Evolutionary conservation across 2,888 invertebrate genomes (phyloP).

Genomic region (Microctonus aethiopoides): DNA sequence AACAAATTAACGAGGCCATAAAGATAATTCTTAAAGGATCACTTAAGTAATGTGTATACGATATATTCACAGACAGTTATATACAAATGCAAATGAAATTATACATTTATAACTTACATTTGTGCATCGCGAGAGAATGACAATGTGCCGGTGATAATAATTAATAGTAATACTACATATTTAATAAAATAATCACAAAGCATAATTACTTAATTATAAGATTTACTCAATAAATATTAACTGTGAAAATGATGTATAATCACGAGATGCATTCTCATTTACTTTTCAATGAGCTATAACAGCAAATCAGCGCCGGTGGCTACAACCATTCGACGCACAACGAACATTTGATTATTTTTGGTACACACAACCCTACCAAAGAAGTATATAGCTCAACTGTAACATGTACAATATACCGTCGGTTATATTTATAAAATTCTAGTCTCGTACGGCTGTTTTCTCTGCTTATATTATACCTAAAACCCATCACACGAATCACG

Average conservation of each 20-base stretch:
- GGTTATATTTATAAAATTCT: slow-evolving; percentile 58
- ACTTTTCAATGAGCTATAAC: slow-evolving; percentile 31
- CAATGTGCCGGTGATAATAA: slow-evolving; percentile 42
- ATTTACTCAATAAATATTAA: not conserved
- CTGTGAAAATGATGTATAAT: not conserved
- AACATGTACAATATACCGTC: slow-evolving; percentile 33
- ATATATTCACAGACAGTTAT: not conserved
- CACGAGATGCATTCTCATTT: slow-evolving; percentile 23
- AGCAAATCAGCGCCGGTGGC: not conserved
- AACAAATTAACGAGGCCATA: slow-evolving; percentile 18
- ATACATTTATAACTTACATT: slow-evolving; percentile 44
- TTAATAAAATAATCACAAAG: slow-evolving; percentile 39
- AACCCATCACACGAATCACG: not conserved
- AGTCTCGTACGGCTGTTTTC: slow-evolving; percentile 26
- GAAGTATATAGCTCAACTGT: slow-evolving; percentile 23
- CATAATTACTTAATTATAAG: slow-evolving; percentile 34
- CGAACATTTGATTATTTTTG: slow-evolving; percentile 58
- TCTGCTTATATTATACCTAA: no score
- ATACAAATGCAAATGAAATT: slow-evolving; percentile 1
- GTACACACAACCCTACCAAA: slow-evolving; percentile 47
- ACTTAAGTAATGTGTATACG: not conserved
- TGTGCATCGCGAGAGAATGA: slow-evolving; percentile 47
- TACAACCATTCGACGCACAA: slow-evolving; percentile 21
- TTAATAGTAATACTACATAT: slow-evolving; percentile 46
- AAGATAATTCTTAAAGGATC: not conserved